Percentiles rank a stretch among this genome's conserved stretches.
phyloP scores from a whole-genome alignment of 1,140 invertebrate genomes.

The Cydia strobilella region DNA sequence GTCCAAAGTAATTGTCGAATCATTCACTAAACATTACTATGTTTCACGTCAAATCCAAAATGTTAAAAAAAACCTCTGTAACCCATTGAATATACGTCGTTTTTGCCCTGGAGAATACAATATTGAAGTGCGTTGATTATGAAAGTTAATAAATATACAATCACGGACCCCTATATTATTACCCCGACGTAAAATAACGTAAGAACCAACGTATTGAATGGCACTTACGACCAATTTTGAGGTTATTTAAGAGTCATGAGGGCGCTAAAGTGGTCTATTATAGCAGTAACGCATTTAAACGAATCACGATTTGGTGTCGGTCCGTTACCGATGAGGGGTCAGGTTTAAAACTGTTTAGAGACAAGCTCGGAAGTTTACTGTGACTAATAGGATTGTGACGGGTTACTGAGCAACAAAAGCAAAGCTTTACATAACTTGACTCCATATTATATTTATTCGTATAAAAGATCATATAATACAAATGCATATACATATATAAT shows the following conservation, averaged over 20 bases:
- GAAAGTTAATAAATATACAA: slow-evolving; percentile 38
- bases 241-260: slow-evolving; percentile 31
- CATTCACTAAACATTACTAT: slow-evolving; percentile 48
- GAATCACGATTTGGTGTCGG: slow-evolving; percentile 28
- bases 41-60: background rate
- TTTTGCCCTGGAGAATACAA: background rate
- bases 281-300: slow-evolving; percentile 45
- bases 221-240: background rate
- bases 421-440: too few species aligned
- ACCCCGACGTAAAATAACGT: background rate
- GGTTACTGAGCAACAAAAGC: slow-evolving; percentile 4
- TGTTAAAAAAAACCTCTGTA: background rate
- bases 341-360: slow-evolving; percentile 6
- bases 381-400: slow-evolving; percentile 1
- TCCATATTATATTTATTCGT: too few species aligned
- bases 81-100: background rate
- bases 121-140: slow-evolving; percentile 31
- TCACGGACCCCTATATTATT: slow-evolving; percentile 39
- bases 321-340: slow-evolving; percentile 13
- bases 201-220: background rate
- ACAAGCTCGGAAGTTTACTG: background rate
- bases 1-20: slow-evolving; percentile 55
- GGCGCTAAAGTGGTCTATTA: slow-evolving; percentile 46
- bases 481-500: too few species aligned
- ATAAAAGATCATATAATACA: too few species aligned